Evolutionary conservation across 1,140 invertebrate species (phyloP), one percentile per base, ranked within the genome.

Genomic region (Sogatella furcifera): DNA sequence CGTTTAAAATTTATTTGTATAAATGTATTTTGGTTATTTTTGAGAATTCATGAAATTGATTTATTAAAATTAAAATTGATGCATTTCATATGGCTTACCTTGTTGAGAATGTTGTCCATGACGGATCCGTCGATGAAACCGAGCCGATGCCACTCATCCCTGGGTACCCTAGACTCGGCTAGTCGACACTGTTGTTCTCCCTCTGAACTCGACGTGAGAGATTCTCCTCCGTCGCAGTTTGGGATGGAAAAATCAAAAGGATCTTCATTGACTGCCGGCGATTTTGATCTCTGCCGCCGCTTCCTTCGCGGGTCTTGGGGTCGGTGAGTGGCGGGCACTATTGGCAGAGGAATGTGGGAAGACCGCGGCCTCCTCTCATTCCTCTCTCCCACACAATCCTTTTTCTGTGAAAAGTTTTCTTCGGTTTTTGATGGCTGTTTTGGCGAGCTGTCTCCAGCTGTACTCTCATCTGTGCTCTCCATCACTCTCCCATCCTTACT

Each of bases 301-400:
- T 46, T 17, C 22, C 19, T 43, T 21, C 55, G 56, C 1, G 60
- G 62, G 19, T 60, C 56, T 43, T 66, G 61, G 0, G 67, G 67
- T 34, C 64, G n/a, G 34, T 59, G 59, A 1, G 62, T 24, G 4
- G 66, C 67, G n/a, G 68, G 68, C 2, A 52, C 54, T 8, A 69
- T 59, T 8, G 68, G 68, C 17, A 69, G 21, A 5, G 68, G 68
- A 28, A 69, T 69, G 31, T 66, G 65, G 42, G 65, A 67, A 14
- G 64, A 60, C 28, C 63, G 21, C 6, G 46, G 60, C 38, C 57
- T 55, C 38, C 42, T 34, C 19, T 17, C 24, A 14, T 55, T 54
- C 34, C 21, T 11, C 17, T 54, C 55, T 15, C 19, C 59, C n/a
- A n/a, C n/a, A 17, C 54, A 56, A n/a, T 31, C 19, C 24, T 19